Percentiles rank a stretch among this genome's conserved stretches.
These are phyloP conservation scores for Chaetodon trifasciatus DNA, from an alignment of 2,797 vertebrate species.

Conservation along the genomic window DNA sequence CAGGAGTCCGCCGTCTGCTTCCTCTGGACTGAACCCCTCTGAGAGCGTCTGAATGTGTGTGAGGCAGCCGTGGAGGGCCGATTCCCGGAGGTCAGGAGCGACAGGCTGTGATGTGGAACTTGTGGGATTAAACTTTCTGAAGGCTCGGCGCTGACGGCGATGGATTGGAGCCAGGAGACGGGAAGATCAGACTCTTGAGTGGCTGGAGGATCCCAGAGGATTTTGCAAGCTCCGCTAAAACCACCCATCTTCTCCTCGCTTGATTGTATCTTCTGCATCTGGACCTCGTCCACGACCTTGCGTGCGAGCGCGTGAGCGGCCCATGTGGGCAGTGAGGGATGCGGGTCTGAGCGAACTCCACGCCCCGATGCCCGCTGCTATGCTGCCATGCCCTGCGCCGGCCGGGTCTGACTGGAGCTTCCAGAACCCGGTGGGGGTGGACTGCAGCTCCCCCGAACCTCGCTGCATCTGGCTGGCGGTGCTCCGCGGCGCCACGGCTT, in stretches of 20 bases:
- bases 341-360: conserved; percentile 64
- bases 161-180: conserved; percentile 55
- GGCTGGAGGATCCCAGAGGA: conserved; percentile 37
- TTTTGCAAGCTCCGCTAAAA: conserved; percentile 15
- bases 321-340: conserved; percentile 71
- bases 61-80: conserved; percentile 31
- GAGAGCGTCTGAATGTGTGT: conserved; percentile 29
- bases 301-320: conserved; percentile 42
- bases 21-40: conserved; percentile 34
- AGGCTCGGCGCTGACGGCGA: conserved; percentile 27
- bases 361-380: conserved; percentile 80
- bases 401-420: conserved; percentile 88
- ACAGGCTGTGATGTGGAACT: conserved; percentile 66
- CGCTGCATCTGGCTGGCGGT: conserved; percentile 95
- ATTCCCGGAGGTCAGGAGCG: conserved; percentile 49
- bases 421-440: conserved; percentile 92
- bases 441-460: conserved; percentile 94
- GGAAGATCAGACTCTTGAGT: conserved; percentile 36
- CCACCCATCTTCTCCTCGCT: conserved; percentile 6
- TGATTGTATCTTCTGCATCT: conserved; percentile 2
- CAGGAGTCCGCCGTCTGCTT: conserved; percentile 61
- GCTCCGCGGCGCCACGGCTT: conserved; percentile 76
- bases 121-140: conserved; percentile 73
- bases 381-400: conserved; percentile 73
- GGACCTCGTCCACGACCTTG: conserved; percentile 36